Evolutionary conservation across 1,140 invertebrate species (phyloP).

Genomic region (Drosophila melanica): DNA sequence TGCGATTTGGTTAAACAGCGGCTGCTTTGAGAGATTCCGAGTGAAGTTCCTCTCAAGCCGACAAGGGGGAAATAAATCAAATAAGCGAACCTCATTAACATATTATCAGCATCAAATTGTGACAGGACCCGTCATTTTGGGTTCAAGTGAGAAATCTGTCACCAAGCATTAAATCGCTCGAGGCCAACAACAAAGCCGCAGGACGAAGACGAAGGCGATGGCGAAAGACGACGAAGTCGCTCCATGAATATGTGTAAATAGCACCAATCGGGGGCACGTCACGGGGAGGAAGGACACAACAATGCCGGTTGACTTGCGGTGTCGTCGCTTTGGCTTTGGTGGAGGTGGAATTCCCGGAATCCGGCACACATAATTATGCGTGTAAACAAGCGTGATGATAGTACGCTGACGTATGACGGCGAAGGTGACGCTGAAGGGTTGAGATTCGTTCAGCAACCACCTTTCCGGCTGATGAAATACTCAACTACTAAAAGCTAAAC

Average conservation of each 20-base stretch:
- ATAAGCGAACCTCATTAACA: slow-evolving; percentile 81
- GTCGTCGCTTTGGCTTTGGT: background rate
- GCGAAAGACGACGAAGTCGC: background rate
- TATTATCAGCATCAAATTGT: slow-evolving; percentile 77
- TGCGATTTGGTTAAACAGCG: slow-evolving; percentile 22
- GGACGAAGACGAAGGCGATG: slow-evolving; percentile 31
- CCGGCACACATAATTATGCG: slow-evolving; percentile 75
- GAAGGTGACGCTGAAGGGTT: slow-evolving; percentile 58
- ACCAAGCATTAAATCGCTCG: slow-evolving; percentile 75
- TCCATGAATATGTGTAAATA: no score
- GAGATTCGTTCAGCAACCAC: slow-evolving; percentile 19
- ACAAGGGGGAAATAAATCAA: slow-evolving; percentile 75
- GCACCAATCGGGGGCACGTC: background rate
- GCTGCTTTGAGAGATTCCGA: background rate
- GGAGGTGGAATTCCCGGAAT: slow-evolving; percentile 56
- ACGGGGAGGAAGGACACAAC: background rate
- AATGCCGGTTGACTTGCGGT: slow-evolving; percentile 14
- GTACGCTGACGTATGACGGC: slow-evolving; percentile 72
- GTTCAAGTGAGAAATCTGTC: slow-evolving; percentile 80
- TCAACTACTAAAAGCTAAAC: slow-evolving; percentile 62
- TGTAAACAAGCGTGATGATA: slow-evolving; percentile 82
- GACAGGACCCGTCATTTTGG: slow-evolving; percentile 65
- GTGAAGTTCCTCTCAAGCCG: slow-evolving; percentile 16
- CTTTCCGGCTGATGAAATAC: slow-evolving; percentile 43
- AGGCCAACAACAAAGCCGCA: slow-evolving; percentile 50